These are phyloP conservation scores for Lasioglossum vierecki DNA, from an alignment of 2,888 invertebrate species.

Conservation along the genomic window DNA sequence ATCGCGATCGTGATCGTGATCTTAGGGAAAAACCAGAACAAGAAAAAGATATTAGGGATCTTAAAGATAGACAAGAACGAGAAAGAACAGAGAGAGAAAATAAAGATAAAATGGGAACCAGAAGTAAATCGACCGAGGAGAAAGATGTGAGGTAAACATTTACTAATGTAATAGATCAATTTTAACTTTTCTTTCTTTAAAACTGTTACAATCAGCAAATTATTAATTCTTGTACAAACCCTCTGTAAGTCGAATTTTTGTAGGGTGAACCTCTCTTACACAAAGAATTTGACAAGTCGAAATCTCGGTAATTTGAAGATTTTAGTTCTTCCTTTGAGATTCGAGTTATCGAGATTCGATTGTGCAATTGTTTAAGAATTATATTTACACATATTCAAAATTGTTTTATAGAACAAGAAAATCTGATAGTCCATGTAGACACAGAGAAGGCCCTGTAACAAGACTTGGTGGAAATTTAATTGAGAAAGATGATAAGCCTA, in stretches of 20 bases:
- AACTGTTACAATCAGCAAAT: too few relatives aligned
- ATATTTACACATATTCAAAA: neutral
- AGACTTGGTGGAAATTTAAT: conserved; percentile 76
- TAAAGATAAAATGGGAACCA: conserved; percentile 75
- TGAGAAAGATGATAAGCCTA: conserved; percentile 78
- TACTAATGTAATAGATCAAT: conserved; percentile 13
- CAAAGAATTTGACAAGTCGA: too few relatives aligned
- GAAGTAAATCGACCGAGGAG: conserved; percentile 78
- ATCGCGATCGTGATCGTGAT: conserved; percentile 64
- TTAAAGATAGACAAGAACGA: conserved; percentile 72
- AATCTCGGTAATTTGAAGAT: too few relatives aligned
- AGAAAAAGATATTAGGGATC: conserved; percentile 75
- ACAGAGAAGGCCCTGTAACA: conserved; percentile 81
- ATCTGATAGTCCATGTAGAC: conserved; percentile 78
- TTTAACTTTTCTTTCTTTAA: too few relatives aligned
- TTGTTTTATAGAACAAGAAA: conserved; percentile 72
- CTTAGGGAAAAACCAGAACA: conserved; percentile 74
- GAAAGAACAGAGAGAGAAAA: conserved; percentile 69
- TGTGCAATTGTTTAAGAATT: neutral
- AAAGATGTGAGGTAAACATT: conserved; percentile 75
- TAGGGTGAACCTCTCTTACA: too few relatives aligned
- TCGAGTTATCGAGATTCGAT: too few relatives aligned
- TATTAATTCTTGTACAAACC: too few relatives aligned
- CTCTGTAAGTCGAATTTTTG: too few relatives aligned
- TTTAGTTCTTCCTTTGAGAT: too few relatives aligned